Evolutionary conservation across 2,888 invertebrate species (phyloP).

Genomic region (Tetranychus piercei): DNA sequence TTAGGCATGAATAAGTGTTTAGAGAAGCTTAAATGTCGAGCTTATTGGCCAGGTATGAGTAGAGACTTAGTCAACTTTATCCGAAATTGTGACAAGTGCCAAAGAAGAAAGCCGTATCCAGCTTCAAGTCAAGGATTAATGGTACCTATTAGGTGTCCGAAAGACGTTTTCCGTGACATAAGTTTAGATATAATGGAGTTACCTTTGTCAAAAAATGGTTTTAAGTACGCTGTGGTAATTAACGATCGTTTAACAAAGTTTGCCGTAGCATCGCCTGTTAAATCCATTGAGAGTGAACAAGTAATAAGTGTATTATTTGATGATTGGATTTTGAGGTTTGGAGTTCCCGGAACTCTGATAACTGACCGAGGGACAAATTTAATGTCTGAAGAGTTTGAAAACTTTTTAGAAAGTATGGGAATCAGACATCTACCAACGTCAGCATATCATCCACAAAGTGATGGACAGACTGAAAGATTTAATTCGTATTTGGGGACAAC

Average conservation of each 20-base stretch:
- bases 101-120: background rate
- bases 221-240: background rate
- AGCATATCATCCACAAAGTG: conserved; percentile 1
- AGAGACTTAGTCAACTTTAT: background rate
- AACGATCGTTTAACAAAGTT: background rate
- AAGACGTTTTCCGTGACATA: background rate
- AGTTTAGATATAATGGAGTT: background rate
- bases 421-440: background rate
- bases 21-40: background rate
- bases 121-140: background rate
- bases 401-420: background rate
- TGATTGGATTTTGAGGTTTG: background rate
- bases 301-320: background rate
- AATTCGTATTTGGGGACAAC: background rate
- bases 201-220: background rate
- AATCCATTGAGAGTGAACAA: background rate
- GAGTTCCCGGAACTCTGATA: background rate
- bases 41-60: background rate
- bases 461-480: conserved; percentile 5
- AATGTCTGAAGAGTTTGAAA: background rate
- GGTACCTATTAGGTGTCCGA: background rate
- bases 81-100: background rate
- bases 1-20: background rate
- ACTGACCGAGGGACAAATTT: background rate
- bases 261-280: background rate